Conservation (phyloP, 30 jellyfish, hydroid and myxozoan species). For the Turritopsis rubra region DNA sequence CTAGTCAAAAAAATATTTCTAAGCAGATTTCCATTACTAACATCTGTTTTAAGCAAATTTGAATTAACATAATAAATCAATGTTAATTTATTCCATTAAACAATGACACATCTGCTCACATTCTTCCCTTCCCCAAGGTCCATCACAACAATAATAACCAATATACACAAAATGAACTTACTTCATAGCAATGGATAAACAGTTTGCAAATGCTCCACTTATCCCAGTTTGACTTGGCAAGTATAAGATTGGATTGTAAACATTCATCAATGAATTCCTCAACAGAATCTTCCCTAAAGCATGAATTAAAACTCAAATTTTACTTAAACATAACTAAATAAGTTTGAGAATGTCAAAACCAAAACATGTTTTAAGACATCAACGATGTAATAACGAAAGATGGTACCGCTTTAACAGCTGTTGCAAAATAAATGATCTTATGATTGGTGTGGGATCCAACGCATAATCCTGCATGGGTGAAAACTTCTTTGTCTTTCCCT, state of each 20-base stretch:
- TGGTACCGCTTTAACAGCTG: conserved; percentile 45
- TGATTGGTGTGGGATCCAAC: conserved; percentile 66
- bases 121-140: too few relatives aligned
- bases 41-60: too few relatives aligned
- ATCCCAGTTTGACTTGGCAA: background rate
- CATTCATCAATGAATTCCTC: background rate
- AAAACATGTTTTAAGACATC: too few relatives aligned
- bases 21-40: too few relatives aligned
- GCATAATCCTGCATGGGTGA: conserved; percentile 66
- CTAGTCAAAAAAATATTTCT: too few relatives aligned
- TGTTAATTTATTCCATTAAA: too few relatives aligned
- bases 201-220: conserved; percentile 19
- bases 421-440: conserved; percentile 65
- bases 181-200: conserved; percentile 15
- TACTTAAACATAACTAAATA: background rate
- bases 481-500: conserved; percentile 39
- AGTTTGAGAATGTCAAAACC: conserved; percentile 3
- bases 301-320: background rate
- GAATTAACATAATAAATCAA: too few relatives aligned
- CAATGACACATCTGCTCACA: too few relatives aligned
- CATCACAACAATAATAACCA: too few relatives aligned
- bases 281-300: background rate
- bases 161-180: background rate
- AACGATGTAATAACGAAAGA: too few relatives aligned
- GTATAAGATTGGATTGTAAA: background rate